Evolutionary conservation across 2,113 vertebrate genomes (phyloP).

Genomic region (Gulo gulo): DNA sequence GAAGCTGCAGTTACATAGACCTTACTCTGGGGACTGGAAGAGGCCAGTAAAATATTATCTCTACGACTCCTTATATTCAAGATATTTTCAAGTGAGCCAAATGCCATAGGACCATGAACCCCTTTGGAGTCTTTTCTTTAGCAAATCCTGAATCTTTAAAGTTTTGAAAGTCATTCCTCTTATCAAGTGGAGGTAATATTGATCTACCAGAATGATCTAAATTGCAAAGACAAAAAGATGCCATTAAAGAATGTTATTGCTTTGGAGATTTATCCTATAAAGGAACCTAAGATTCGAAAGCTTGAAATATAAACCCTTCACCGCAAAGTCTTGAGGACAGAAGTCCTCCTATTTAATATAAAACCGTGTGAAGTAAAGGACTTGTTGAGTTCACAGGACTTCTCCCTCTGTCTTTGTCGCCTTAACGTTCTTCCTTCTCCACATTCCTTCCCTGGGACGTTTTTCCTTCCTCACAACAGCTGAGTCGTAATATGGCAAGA

Average conservation of each 20-base stretch:
- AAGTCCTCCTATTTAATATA: background rate
- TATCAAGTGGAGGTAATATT: background rate
- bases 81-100: background rate
- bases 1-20: background rate
- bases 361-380: background rate
- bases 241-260: background rate
- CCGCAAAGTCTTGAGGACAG: background rate
- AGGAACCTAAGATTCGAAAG: background rate
- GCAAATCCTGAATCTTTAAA: background rate
- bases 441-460: background rate
- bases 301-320: background rate
- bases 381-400: conserved; percentile 57
- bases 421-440: background rate
- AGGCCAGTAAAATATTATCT: background rate
- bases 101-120: background rate
- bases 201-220: background rate
- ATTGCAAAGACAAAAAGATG: background rate
- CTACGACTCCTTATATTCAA: background rate
- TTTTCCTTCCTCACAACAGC: conserved; percentile 41
- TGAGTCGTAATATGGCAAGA: conserved; percentile 66
- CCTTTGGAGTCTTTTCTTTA: background rate
- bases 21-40: background rate
- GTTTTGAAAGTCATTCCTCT: background rate
- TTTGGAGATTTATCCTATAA: background rate
- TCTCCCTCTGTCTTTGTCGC: conserved; percentile 36